Percentiles rank a stretch among this genome's conserved stretches.
These are phyloP conservation scores for Scotopteryx bipunctaria DNA, from an alignment of 2,888 invertebrate species.

Conservation along the genomic window DNA sequence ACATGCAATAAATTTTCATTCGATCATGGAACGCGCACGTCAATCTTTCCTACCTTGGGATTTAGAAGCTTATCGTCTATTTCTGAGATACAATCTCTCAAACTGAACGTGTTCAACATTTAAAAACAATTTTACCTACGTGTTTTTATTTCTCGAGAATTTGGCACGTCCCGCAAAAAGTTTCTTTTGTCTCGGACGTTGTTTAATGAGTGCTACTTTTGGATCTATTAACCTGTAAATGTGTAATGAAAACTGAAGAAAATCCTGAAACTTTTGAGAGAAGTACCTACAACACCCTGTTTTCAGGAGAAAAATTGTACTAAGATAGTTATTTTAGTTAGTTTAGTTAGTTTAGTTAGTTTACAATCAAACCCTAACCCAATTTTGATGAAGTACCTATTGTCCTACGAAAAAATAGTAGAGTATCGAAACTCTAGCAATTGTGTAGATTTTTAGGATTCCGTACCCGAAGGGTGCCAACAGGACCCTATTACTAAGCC, in stretches of 20 bases:
- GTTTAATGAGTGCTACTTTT: conserved; percentile 15
- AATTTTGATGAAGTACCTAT: too few relatives aligned
- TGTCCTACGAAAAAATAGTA: too few relatives aligned
- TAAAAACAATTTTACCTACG: conserved; percentile 24
- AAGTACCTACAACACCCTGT: too few relatives aligned
- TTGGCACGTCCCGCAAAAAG: conserved; percentile 29
- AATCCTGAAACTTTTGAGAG: background rate
- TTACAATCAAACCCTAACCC: too few relatives aligned
- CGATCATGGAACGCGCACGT: background rate
- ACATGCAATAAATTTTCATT: background rate
- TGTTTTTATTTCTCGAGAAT: conserved; percentile 31
- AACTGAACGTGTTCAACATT: conserved; percentile 16
- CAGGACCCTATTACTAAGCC: too few relatives aligned
- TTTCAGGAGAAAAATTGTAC: too few relatives aligned
- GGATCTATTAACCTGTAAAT: conserved; percentile 4
- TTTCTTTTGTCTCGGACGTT: conserved; percentile 21
- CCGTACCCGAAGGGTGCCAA: too few relatives aligned
- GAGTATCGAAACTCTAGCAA: too few relatives aligned
- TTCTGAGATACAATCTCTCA: conserved; percentile 3
- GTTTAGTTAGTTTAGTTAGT: too few relatives aligned
- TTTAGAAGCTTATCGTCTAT: conserved; percentile 14
- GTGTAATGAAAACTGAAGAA: background rate
- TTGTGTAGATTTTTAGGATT: too few relatives aligned
- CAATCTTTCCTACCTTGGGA: conserved; percentile 8
- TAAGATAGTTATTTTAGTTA: too few relatives aligned